Conservation (phyloP, 2,797 vertebrate species). For the Miopithecus talapoin region DNA sequence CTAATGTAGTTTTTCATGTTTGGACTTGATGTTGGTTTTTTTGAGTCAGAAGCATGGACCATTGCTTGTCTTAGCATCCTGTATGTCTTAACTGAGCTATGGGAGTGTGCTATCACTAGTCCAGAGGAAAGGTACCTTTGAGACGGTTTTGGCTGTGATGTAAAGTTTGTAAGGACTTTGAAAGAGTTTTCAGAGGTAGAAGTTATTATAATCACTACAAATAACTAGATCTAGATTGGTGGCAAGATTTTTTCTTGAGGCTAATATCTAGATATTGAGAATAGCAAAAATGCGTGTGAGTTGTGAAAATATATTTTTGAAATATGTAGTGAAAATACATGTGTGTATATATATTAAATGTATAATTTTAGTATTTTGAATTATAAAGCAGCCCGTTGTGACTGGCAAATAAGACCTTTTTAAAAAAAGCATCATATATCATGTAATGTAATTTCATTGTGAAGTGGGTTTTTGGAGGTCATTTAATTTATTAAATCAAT, state of each 20-base stretch:
- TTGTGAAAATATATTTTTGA: not conserved
- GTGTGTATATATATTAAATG: not conserved
- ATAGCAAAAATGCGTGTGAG: not conserved
- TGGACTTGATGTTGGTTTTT: conserved; percentile 23
- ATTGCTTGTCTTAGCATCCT: conserved; percentile 27
- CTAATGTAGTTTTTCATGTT: conserved; percentile 37
- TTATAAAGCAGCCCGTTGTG: not conserved
- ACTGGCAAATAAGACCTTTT: not conserved
- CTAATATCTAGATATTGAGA: not conserved
- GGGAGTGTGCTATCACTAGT: not conserved
- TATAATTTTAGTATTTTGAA: conserved; percentile 45
- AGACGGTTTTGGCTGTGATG: not conserved
- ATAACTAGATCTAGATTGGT: not conserved
- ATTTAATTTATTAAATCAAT: not conserved
- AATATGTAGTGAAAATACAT: not conserved
- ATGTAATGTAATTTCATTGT: not conserved
- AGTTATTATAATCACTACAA: conserved; percentile 53
- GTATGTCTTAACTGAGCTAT: not conserved
- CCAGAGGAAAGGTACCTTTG: conserved; percentile 15
- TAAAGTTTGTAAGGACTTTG: conserved; percentile 36
- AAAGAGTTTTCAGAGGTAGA: conserved; percentile 45
- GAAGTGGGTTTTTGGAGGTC: conserved; percentile 32
- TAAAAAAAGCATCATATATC: not conserved
- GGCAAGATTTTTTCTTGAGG: conserved; percentile 50
- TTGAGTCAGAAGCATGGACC: not conserved